Conservation (phyloP, 2,113 vertebrate species). For the Coturnix japonica region DNA sequence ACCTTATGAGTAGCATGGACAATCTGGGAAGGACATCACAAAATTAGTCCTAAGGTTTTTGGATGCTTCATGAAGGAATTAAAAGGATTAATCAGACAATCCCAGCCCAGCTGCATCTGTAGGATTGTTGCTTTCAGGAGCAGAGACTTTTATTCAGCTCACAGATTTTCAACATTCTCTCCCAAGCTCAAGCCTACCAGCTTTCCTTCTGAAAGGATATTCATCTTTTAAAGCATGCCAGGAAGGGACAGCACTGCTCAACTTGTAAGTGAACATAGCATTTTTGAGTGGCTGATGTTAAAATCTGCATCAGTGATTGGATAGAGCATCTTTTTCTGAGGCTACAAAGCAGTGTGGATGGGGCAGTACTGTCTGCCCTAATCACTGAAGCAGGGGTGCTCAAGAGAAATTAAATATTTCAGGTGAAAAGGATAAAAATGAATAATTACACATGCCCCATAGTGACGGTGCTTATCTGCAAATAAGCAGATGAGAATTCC, state of each 20-base stretch:
- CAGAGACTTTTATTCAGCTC: background rate
- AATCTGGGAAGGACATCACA: background rate
- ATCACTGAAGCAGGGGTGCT: rapidly evolving
- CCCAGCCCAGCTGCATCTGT: too few relatives aligned
- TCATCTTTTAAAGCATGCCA: background rate
- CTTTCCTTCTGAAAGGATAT: background rate
- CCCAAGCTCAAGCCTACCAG: background rate
- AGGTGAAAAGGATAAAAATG: background rate
- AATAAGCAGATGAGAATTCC: background rate
- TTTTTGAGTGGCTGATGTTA: background rate
- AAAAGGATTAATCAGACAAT: background rate
- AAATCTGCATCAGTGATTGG: background rate
- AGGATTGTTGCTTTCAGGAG: background rate
- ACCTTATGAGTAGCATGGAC: background rate
- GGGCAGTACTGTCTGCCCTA: background rate
- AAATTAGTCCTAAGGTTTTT: background rate
- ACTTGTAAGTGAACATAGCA: background rate
- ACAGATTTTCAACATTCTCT: background rate
- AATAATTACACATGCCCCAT: background rate
- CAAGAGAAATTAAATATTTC: background rate
- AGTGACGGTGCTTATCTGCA: background rate
- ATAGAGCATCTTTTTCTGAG: background rate
- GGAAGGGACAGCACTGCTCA: background rate
- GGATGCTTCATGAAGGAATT: background rate
- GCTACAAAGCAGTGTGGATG: background rate